These are phyloP conservation scores for Spongilla lacustris DNA, from an alignment of 37 sponge, comb jelly and placozoan genomes.

Conservation along the genomic window DNA sequence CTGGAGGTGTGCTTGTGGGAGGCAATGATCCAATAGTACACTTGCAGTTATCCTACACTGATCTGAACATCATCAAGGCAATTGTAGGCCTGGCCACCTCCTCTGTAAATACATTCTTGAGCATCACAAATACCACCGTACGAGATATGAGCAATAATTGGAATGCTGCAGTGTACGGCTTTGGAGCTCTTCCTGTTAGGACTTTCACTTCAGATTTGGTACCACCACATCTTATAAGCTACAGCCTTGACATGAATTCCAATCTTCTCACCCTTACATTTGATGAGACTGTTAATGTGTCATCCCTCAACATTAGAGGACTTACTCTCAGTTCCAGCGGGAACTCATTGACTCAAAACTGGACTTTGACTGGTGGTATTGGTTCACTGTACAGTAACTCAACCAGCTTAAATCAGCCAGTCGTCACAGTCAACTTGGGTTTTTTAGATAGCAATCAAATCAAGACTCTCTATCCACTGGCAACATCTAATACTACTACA, in stretches of 20 bases:
- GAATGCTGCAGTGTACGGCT: constrained; percentile 32
- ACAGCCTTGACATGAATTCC: constrained; percentile 65
- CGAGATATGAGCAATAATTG: constrained; percentile 81
- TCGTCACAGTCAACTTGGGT: constrained; percentile 61
- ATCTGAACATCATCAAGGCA: constrained; percentile 82
- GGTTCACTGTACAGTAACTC: constrained; percentile 46
- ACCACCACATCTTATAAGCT: constrained; percentile 58
- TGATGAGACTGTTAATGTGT: constrained; percentile 85
- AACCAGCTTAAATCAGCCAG: constrained; percentile 42
- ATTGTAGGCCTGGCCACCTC: constrained; percentile 41
- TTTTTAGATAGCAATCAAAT: constrained; percentile 79
- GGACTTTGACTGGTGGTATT: constrained; percentile 52
- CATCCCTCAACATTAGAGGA: constrained; percentile 51
- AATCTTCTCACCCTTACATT: constrained; percentile 68
- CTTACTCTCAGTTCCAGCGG: constrained; percentile 64
- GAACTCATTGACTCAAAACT: constrained; percentile 13
- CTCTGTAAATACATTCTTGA: constrained; percentile 58
- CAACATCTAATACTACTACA: constrained; percentile 63
- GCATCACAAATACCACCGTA: constrained; percentile 34
- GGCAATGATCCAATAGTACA: constrained; percentile 58
- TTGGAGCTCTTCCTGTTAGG: constrained; percentile 35
- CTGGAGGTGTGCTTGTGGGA: constrained; percentile 42
- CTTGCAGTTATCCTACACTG: constrained; percentile 49
- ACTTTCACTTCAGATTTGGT: constrained; percentile 50
- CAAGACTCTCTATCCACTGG: constrained; percentile 59